Evolutionary conservation across 2,113 vertebrate species (phyloP).

Genomic region (Notarius lentiginosus): DNA sequence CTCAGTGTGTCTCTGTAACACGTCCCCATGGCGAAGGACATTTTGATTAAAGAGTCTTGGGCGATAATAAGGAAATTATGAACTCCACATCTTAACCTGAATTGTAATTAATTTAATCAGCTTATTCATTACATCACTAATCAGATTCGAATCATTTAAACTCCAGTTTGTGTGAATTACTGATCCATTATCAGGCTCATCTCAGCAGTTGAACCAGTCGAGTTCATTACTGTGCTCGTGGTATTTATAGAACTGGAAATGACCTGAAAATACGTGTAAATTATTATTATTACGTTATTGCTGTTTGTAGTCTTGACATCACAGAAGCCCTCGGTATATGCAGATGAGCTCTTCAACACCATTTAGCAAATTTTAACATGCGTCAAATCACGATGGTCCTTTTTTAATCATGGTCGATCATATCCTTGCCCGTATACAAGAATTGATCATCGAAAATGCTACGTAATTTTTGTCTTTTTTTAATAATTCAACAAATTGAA

Average conservation of each 20-base stretch:
- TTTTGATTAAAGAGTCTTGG: neutral
- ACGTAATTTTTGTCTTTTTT: too few relatives aligned
- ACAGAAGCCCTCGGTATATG: neutral
- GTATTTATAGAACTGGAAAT: neutral
- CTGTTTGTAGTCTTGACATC: neutral
- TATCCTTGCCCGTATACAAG: neutral
- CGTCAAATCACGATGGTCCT: neutral
- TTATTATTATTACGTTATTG: neutral
- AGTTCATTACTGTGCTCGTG: neutral
- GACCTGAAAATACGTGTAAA: neutral
- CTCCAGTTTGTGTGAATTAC: neutral
- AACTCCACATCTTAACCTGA: neutral
- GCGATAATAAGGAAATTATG: neutral
- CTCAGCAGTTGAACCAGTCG: neutral
- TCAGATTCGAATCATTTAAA: neutral
- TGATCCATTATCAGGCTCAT: neutral
- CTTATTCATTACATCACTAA: neutral
- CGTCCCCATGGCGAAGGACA: neutral
- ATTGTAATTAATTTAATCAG: neutral
- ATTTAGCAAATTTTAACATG: neutral
- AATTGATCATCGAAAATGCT: too few relatives aligned
- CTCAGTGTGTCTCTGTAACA: neutral
- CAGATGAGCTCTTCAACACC: neutral
- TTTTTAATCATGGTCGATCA: neutral
- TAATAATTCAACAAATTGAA: too few relatives aligned